Evolutionary conservation across 2,888 invertebrate species (phyloP), one percentile per base, ranked within the genome.

Genomic region (Nymphalis c-album): DNA sequence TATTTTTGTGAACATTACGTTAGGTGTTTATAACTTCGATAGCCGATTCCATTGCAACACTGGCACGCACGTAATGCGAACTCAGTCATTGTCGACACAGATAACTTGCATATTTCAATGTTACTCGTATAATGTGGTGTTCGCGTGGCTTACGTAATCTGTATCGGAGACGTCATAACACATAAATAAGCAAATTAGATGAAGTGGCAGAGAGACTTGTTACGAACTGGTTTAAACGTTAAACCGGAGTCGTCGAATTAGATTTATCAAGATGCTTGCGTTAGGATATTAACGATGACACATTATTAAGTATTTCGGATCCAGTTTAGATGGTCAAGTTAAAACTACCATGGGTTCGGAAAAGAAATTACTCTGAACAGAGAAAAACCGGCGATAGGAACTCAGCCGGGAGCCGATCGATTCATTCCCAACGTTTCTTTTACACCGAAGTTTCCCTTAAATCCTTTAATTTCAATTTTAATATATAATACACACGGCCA

Each of bases 101-200:
- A 46, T 50, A 50, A 18, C 26, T 59, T 53, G 17, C 46, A 64
- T 59, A 53, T 45, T 64, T 60, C 20, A 22, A 58, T 58, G 59
- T 60, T 18, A 31, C 26, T 31, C 26, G 6, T 31, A 45, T 60
- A 31, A 26, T 5, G 40, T 50, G 26, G 26, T 59, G 22, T 40
- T 66, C 66, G 47, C 66, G 63, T 69, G 69, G 66, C 55, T 53
- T 69, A 65, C 47, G 35, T 69, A 63, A 60, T 66, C 17, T 45
- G 4, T 55, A 26, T 10, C 22, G 17, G 26, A 51, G 31, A 48
- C 48, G 47, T 48, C 53, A 45, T 46, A 35, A 55, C 26, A 45
- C 53, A 45, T 46, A 35, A 55, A 46, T 57, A 40, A 64, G 18
- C 31, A 31, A 69, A 69, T 66, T 55, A 50, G 66, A 63, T 31